A percentile compares a stretch with the other conserved stretches of the same genome.
Conservation (phyloP, 2,888 invertebrate species). For the Lamproptera curius region DNA sequence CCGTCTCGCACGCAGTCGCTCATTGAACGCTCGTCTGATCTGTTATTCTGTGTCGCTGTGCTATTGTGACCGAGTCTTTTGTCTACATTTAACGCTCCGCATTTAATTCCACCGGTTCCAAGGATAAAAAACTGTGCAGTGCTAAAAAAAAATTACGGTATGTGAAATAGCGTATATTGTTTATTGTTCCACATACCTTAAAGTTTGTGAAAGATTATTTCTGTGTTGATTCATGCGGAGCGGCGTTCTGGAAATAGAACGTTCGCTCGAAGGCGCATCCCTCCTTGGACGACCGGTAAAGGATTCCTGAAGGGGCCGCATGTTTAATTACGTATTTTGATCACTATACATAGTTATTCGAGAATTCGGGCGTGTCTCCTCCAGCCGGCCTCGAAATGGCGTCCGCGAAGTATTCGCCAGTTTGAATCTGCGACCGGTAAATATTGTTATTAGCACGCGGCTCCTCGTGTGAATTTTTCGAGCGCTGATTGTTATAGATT, state of each 20-base stretch:
- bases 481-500: constrained; percentile 13
- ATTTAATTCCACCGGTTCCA: constrained; percentile 47
- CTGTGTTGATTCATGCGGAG: constrained; percentile 76
- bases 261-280: constrained; percentile 67
- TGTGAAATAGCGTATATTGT: constrained; percentile 58
- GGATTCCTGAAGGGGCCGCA: constrained; percentile 53
- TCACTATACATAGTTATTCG: constrained; percentile 21
- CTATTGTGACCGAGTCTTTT: constrained; percentile 62
- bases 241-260: constrained; percentile 75
- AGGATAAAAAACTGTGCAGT: constrained; percentile 64
- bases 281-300: constrained; percentile 49
- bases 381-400: constrained; percentile 64
- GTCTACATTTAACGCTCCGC: constrained; percentile 54
- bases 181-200: constrained; percentile 62
- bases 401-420: constrained; percentile 60
- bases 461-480: constrained; percentile 34
- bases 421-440: constrained; percentile 74
- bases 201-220: constrained; percentile 75
- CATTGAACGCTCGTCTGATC: constrained; percentile 60
- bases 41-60: constrained; percentile 51
- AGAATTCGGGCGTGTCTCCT: constrained; percentile 63
- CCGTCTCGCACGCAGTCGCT: constrained; percentile 52
- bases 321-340: constrained; percentile 30
- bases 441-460: constrained; percentile 48
- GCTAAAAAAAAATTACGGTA: constrained; percentile 71